These are phyloP conservation scores for Sorex maritimensis DNA, from an alignment of 2,797 vertebrate species.

Conservation along the genomic window DNA sequence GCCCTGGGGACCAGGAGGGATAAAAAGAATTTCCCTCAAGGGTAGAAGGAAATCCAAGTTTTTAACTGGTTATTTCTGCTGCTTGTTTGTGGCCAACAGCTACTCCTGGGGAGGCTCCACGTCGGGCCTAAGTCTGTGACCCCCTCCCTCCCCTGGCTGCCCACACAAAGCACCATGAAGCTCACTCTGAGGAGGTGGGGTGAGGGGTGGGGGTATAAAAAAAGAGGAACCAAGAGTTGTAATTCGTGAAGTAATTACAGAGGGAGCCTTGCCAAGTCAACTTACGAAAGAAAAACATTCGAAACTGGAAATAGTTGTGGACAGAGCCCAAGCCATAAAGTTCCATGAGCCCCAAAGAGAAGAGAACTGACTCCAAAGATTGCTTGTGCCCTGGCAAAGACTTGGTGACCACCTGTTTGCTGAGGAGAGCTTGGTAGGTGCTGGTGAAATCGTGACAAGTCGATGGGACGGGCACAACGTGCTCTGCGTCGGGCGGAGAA, in stretches of 20 bases:
- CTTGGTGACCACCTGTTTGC: background rate
- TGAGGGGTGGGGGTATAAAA: background rate
- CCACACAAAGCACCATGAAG: constrained; percentile 16
- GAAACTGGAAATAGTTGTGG: constrained; percentile 46
- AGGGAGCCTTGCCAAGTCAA: constrained; percentile 46
- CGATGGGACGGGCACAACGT: background rate
- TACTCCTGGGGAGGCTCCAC: constrained; percentile 27
- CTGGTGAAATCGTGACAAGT: constrained; percentile 62
- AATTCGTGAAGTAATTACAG: constrained; percentile 44
- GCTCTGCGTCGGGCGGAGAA: constrained; percentile 2
- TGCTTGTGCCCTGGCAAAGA: background rate
- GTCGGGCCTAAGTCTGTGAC: constrained; percentile 1
- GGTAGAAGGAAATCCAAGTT: constrained; percentile 7
- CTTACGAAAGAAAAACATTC: constrained; percentile 32
- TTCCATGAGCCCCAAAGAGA: constrained; percentile 2
- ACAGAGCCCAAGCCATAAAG: constrained; percentile 55
- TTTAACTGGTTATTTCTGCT: constrained; percentile 48
- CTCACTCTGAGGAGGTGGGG: background rate
- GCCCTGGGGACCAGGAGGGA: background rate
- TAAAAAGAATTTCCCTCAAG: background rate
- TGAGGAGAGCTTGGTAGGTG: constrained; percentile 11
- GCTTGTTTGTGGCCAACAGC: background rate
- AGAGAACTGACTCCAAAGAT: constrained; percentile 16
- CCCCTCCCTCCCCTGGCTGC: constrained; percentile 5
- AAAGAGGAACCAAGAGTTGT: constrained; percentile 10